phyloP scores from a whole-genome alignment of 2,888 invertebrate genomes.

The Gibbula magus region DNA sequence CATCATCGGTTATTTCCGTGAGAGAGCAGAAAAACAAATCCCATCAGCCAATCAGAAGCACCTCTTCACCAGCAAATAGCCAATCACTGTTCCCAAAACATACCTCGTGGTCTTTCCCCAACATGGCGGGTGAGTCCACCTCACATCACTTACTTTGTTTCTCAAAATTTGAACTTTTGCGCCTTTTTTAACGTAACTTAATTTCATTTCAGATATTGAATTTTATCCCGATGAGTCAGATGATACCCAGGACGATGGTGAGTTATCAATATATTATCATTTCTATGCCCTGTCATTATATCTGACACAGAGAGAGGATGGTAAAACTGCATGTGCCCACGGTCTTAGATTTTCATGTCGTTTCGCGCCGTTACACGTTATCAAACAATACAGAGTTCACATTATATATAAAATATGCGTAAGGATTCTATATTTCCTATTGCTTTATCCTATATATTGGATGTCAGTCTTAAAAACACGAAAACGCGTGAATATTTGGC shows the following conservation, averaged over 20 bases:
- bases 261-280: slow-evolving; percentile 49
- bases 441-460: background rate
- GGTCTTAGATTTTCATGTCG: slow-evolving; percentile 42
- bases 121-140: slow-evolving; percentile 74
- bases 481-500: slow-evolving; percentile 60
- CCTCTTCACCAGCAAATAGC: slow-evolving; percentile 40
- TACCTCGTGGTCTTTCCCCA: slow-evolving; percentile 70
- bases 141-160: slow-evolving; percentile 68
- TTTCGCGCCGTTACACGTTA: slow-evolving; percentile 45
- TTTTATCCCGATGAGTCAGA: slow-evolving; percentile 69
- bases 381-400: slow-evolving; percentile 31
- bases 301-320: slow-evolving; percentile 57
- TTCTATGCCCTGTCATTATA: slow-evolving; percentile 52
- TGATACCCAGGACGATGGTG: slow-evolving; percentile 68
- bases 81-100: slow-evolving; percentile 53
- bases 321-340: slow-evolving; percentile 57
- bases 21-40: slow-evolving; percentile 51
- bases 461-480: slow-evolving; percentile 21
- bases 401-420: slow-evolving; percentile 21
- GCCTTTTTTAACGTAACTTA: slow-evolving; percentile 50
- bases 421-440: slow-evolving; percentile 22
- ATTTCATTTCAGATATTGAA: slow-evolving; percentile 71
- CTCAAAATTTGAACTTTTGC: slow-evolving; percentile 59
- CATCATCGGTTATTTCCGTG: slow-evolving; percentile 57
- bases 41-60: slow-evolving; percentile 58